A percentile compares a stretch with the other conserved stretches of the same genome.
phyloP scores from a whole-genome alignment of 1,140 invertebrate genomes.

The Heliothis subflexa region DNA sequence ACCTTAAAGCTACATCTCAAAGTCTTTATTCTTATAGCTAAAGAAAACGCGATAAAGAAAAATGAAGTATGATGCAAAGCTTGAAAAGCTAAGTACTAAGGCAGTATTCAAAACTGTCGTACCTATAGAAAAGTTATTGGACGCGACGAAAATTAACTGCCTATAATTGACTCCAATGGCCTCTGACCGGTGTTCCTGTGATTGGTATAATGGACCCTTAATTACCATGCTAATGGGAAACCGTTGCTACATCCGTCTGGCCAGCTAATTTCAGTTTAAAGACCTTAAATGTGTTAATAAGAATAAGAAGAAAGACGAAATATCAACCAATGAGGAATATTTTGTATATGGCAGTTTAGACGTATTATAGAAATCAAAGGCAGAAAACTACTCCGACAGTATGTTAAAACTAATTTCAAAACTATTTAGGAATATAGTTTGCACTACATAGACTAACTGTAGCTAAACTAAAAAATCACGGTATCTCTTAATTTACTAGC shows the following conservation, averaged over 20 bases:
- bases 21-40: neutral
- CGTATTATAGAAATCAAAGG: neutral
- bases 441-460: neutral
- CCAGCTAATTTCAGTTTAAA: slow-evolving; percentile 18
- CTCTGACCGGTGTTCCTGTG: slow-evolving; percentile 64
- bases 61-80: neutral
- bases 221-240: slow-evolving; percentile 73
- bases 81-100: neutral
- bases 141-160: slow-evolving; percentile 44
- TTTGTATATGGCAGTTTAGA: neutral
- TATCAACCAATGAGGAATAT: no score
- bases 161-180: slow-evolving; percentile 64
- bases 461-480: slow-evolving; percentile 6
- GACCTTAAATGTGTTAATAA: neutral
- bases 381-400: neutral
- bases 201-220: slow-evolving; percentile 64
- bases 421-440: neutral
- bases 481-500: slow-evolving; percentile 4
- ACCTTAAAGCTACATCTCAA: neutral
- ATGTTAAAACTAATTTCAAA: neutral
- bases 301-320: neutral
- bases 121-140: neutral
- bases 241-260: slow-evolving; percentile 62
- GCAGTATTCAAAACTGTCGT: neutral
- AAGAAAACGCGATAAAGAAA: no score